These are phyloP conservation scores for Aurelia coerulea DNA, from an alignment of 30 jellyfish, hydroid and myxozoan species.

Conservation along the genomic window DNA sequence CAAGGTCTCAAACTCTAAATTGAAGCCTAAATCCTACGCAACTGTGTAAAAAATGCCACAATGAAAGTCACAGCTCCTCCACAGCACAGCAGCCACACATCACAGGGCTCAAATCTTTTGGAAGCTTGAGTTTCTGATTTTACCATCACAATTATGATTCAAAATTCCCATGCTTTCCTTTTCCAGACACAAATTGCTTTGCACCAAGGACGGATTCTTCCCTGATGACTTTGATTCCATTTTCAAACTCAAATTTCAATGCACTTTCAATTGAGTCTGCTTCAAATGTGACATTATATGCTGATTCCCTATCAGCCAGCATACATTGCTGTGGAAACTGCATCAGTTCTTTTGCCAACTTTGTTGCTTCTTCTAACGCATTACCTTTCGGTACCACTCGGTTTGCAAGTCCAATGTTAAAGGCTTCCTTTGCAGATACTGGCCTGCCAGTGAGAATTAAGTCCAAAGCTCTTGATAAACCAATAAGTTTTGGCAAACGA, in stretches of 20 bases:
- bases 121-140: no score
- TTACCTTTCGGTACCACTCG: conserved; percentile 58
- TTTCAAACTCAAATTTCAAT: conserved; percentile 34
- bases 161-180: conserved; percentile 44
- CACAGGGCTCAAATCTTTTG: no score
- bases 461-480: conserved; percentile 67
- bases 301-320: conserved; percentile 56
- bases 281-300: conserved; percentile 42
- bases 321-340: conserved; percentile 65
- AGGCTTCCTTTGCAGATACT: conserved; percentile 58
- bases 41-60: no score
- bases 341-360: conserved; percentile 38
- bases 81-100: no score
- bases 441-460: conserved; percentile 59
- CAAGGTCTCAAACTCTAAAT: no score
- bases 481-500: conserved; percentile 61
- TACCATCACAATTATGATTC: not conserved
- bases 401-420: conserved; percentile 48
- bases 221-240: conserved; percentile 44
- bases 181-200: conserved; percentile 37
- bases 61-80: no score
- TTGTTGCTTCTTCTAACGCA: conserved; percentile 29
- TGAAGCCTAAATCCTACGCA: no score
- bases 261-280: conserved; percentile 43
- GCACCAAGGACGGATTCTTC: conserved; percentile 63